Percentiles rank a stretch among this genome's conserved stretches.
Evolutionary conservation across 2,888 invertebrate genomes (phyloP).

Genomic region (Drosophila dives): DNA sequence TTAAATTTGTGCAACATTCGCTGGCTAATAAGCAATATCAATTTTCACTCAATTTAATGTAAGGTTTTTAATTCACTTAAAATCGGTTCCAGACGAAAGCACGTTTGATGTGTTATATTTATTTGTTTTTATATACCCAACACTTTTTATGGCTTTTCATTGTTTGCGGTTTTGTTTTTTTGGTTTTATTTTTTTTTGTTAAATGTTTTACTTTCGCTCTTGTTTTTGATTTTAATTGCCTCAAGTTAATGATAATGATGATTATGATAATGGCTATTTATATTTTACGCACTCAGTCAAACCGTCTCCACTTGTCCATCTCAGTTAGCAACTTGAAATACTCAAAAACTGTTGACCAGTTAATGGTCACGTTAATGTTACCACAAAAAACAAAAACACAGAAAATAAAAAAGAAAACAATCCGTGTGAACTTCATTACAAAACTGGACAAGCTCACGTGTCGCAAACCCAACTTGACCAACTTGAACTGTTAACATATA

Average conservation of each 20-base stretch:
- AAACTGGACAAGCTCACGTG: slow-evolving; percentile 36
- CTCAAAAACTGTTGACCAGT: slow-evolving; percentile 20
- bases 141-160: slow-evolving; percentile 48
- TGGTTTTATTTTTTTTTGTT: slow-evolving; percentile 32
- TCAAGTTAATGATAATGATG: slow-evolving; percentile 42
- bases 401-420: slow-evolving; percentile 26
- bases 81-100: slow-evolving; percentile 38
- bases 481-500: background rate
- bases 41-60: slow-evolving; percentile 64
- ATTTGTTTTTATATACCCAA: slow-evolving; percentile 18
- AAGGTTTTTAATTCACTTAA: slow-evolving; percentile 1
- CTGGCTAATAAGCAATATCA: slow-evolving; percentile 36
- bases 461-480: slow-evolving; percentile 2
- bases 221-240: slow-evolving; percentile 59
- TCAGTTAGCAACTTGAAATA: background rate
- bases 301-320: slow-evolving; percentile 1
- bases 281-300: slow-evolving; percentile 16
- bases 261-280: slow-evolving; percentile 43
- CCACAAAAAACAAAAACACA: slow-evolving; percentile 38
- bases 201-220: slow-evolving; percentile 70
- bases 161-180: slow-evolving; percentile 14
- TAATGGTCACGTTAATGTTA: slow-evolving; percentile 56
- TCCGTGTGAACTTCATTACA: slow-evolving; percentile 64
- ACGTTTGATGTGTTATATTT: slow-evolving; percentile 15
- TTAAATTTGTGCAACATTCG: slow-evolving; percentile 13